A percentile compares a stretch with the other conserved stretches of the same genome.
phyloP scores from a whole-genome alignment of 2,888 invertebrate species.

The Phyllotreta cruciferae region DNA sequence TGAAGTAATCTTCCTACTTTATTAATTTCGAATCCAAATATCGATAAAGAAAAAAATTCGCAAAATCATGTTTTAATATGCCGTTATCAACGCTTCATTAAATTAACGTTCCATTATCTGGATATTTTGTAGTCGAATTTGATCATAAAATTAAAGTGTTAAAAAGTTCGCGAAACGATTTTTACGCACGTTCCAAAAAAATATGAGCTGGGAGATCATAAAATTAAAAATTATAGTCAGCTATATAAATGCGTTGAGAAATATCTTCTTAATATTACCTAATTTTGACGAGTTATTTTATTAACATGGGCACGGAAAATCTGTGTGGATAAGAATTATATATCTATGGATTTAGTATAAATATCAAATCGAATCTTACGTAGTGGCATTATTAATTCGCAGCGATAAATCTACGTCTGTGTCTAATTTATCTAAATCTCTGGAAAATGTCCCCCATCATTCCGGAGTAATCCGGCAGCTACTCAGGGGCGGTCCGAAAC shows the following conservation, averaged over 20 bases:
- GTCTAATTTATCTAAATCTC: constrained; percentile 29
- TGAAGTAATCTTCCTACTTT: constrained; percentile 5
- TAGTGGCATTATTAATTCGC: constrained; percentile 16
- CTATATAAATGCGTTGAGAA: constrained; percentile 5
- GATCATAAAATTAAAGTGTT: constrained; percentile 15
- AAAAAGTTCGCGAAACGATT: constrained; percentile 15
- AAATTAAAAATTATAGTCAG: constrained; percentile 14
- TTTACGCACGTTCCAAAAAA: constrained; percentile 16
- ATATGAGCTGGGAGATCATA: constrained; percentile 2
- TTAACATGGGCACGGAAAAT: no score
- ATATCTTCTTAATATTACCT: no score
- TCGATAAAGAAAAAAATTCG: constrained; percentile 5
- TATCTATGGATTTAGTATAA: not conserved
- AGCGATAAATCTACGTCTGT: constrained; percentile 26
- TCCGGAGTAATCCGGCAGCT: constrained; percentile 35
- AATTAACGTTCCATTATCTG: constrained; percentile 11
- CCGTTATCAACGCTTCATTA: constrained; percentile 17
- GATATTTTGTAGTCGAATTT: constrained; percentile 1
- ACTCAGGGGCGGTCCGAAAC: constrained; percentile 27
- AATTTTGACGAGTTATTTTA: no score
- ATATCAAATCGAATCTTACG: not conserved
- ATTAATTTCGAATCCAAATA: constrained; percentile 7
- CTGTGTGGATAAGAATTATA: no score
- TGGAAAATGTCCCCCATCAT: constrained; percentile 31
- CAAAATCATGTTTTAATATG: constrained; percentile 6